A percentile compares a stretch with the other conserved stretches of the same genome.
phyloP scores from a whole-genome alignment of 1,140 invertebrate species.

The Tetragonula clypearis region DNA sequence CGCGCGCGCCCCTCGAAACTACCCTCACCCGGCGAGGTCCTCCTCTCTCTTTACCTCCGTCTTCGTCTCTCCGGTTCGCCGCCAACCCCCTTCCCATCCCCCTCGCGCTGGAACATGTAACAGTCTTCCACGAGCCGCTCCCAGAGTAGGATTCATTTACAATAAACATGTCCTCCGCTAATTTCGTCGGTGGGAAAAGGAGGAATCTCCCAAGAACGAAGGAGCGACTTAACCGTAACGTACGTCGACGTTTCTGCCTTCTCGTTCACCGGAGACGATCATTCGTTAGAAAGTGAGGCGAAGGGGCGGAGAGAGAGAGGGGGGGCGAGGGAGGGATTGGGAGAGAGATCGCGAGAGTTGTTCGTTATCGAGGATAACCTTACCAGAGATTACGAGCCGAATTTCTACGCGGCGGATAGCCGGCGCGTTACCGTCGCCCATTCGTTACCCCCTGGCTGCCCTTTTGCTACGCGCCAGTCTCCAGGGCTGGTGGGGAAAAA shows the following conservation, averaged over 20 bases:
- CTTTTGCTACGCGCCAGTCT: not conserved
- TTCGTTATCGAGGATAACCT: slow-evolving; percentile 48
- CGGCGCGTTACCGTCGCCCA: not conserved
- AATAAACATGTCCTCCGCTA: slow-evolving; percentile 81
- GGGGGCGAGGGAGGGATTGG: not conserved
- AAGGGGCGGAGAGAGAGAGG: too few species aligned
- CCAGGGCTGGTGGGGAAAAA: not conserved
- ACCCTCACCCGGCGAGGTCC: slow-evolving; percentile 37
- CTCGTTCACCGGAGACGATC: slow-evolving; percentile 58
- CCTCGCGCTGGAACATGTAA: slow-evolving; percentile 42
- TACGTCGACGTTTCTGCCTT: slow-evolving; percentile 62
- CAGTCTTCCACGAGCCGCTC: slow-evolving; percentile 63
- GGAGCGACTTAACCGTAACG: slow-evolving; percentile 65
- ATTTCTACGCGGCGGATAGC: slow-evolving; percentile 26
- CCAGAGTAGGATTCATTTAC: slow-evolving; percentile 79
- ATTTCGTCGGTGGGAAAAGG: slow-evolving; percentile 75
- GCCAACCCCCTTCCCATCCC: not conserved
- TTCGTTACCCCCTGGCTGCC: not conserved
- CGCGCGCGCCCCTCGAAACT: slow-evolving; percentile 63
- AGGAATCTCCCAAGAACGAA: slow-evolving; percentile 64
- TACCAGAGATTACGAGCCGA: slow-evolving; percentile 26
- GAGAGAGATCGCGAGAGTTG: slow-evolving; percentile 47
- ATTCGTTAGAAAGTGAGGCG: slow-evolving; percentile 28
- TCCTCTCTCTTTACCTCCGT: slow-evolving; percentile 44
- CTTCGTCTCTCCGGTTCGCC: slow-evolving; percentile 52